Conservation (phyloP, 64 coral and sea anemone species). For the Montipora cactus region DNA sequence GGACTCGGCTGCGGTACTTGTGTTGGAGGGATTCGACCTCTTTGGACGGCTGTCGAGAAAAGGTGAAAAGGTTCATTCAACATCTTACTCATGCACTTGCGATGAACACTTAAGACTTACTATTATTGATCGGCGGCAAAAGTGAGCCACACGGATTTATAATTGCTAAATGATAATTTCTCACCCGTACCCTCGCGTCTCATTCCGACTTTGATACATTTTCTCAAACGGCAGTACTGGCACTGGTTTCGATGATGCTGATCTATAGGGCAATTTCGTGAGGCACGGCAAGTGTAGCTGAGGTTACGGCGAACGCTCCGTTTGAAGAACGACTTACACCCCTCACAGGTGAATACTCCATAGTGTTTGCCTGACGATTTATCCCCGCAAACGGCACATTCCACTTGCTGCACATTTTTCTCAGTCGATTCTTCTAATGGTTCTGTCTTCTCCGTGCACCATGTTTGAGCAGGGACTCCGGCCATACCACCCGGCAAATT, state of each 20-base stretch:
- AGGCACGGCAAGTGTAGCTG: conserved; percentile 87
- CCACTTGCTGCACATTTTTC: conserved; percentile 69
- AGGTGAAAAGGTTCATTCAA: conserved; percentile 99
- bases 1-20: conserved; percentile 86
- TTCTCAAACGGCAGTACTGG: conserved; percentile 86
- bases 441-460: conserved; percentile 65
- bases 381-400: conserved; percentile 90
- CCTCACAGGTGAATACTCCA: conserved; percentile 94
- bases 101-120: conserved; percentile 1
- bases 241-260: conserved; percentile 93
- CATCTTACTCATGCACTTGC: conserved; percentile 71
- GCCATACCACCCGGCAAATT: conserved; percentile 73
- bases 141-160: conserved; percentile 31
- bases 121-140: neutral
- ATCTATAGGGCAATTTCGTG: conserved; percentile 85
- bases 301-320: conserved; percentile 91
- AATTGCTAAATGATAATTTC: conserved; percentile 46
- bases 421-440: conserved; percentile 67
- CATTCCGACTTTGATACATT: conserved; percentile 95
- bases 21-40: conserved; percentile 98
- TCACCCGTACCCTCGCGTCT: conserved; percentile 88
- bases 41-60: conserved; percentile 95
- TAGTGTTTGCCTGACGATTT: conserved; percentile 95
- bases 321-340: conserved; percentile 95
- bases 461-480: conserved; percentile 34